Evolutionary conservation across 1,140 invertebrate genomes (phyloP).

Genomic region (Rhopalosiphum padi): DNA sequence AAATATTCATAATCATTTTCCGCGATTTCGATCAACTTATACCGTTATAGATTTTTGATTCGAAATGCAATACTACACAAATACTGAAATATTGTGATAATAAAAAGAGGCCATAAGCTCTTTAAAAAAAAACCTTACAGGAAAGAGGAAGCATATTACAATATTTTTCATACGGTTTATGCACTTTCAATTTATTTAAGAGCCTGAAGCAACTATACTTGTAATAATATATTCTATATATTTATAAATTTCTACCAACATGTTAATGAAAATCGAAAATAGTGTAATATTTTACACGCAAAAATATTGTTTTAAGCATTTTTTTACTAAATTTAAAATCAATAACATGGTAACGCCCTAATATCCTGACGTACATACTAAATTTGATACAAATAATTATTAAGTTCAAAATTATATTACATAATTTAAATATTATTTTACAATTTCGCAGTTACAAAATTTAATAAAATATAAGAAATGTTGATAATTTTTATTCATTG

Average conservation of each 20-base stretch:
- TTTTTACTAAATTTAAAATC: neutral
- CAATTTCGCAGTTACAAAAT: neutral
- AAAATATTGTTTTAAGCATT: neutral
- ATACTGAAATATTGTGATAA: neutral
- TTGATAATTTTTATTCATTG: no score
- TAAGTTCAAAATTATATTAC: neutral
- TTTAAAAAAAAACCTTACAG: neutral
- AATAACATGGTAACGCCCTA: neutral
- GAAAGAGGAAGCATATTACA: neutral
- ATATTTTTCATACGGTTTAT: conserved; percentile 34
- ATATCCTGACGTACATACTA: neutral
- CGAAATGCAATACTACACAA: neutral
- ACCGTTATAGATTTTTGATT: neutral
- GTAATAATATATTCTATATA: conserved; percentile 3
- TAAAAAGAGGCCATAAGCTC: neutral
- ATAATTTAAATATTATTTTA: neutral
- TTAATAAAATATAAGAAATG: neutral
- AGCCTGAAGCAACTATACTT: neutral
- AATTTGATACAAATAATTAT: neutral
- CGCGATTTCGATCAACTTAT: neutral
- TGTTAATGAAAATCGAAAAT: neutral
- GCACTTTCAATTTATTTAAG: conserved; percentile 23
- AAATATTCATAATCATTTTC: neutral
- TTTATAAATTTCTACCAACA: neutral
- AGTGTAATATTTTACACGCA: neutral